Base-by-base conservation (phyloP, 2,113 vertebrate species). In the Catharus minimus region DNA sequence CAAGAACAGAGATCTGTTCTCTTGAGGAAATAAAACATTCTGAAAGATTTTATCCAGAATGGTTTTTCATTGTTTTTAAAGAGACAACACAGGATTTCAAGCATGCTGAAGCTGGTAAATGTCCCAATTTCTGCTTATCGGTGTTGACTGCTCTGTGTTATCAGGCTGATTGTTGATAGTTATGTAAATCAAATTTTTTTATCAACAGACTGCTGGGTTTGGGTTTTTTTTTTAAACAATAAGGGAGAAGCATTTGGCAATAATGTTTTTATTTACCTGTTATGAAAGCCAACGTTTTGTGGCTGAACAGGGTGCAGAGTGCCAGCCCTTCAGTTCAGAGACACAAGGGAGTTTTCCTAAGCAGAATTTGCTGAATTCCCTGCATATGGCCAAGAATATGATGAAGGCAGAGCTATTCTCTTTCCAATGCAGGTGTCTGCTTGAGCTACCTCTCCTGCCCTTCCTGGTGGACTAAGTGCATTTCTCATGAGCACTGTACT, bases 41-140 rank as follows among this genome's bases (percentile, higher is more conserved):
- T 76, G 33, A 92, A 76, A 87, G 87, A 92, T 89, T 95, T 90
- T 89, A 84, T 93, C 81, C 58, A 77, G 91, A 87, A 82, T 11
- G n/a, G 33, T 64, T 94, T 94, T 92, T 87, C 89, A 93, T 96
- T 93, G 93, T 96, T 93, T 96, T 95, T 95, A 96, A 96, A 93
- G 93, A 87, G 83, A 66, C 69, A 95, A 90, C 69, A 81, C 58
- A 41, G 30, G 47, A 90, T 92, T 95, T 93, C 24, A 76, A 90
- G 66, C 33, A 50, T 39, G 39, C 44, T 57, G 74, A 85, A 79
- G 23, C 67, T 93, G 52, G 71, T 69, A 87, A 90, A 94, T 84
- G 87, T 73, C 74, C 93, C 87, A 55, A 4, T 93, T 94, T 89
- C 67, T 89, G 53, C 56, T 89, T 95, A 74, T 79, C 11, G 3